Percentiles rank a stretch among this genome's conserved stretches.
Evolutionary conservation across 2,797 vertebrate species (phyloP).

Genomic region (Falco novaeseelandiae): DNA sequence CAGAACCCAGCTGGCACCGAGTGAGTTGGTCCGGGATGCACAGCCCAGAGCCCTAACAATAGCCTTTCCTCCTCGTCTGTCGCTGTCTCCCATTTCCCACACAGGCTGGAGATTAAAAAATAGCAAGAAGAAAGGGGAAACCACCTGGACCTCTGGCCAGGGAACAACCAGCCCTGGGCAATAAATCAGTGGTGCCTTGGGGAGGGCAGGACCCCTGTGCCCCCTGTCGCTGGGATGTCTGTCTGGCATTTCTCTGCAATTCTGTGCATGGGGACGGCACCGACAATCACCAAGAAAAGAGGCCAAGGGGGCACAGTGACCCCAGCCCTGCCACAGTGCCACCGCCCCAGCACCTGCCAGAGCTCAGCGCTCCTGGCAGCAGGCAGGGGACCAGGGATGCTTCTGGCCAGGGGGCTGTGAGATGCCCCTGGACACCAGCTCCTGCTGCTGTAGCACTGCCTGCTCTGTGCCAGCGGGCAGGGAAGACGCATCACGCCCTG

Average conservation of each 20-base stretch:
- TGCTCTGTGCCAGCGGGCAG: fast-evolving
- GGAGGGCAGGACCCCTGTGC: neutral
- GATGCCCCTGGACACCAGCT: fast-evolving
- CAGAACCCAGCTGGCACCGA: neutral
- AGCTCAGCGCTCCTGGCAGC: fast-evolving
- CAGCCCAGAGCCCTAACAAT: neutral
- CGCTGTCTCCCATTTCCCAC: neutral
- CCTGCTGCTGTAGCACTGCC: neutral
- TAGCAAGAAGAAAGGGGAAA: neutral
- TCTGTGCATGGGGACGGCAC: neutral
- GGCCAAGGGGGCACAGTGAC: neutral
- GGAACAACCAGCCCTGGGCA: neutral
- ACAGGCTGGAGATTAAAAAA: neutral
- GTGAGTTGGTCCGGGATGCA: neutral
- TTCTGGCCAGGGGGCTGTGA: neutral
- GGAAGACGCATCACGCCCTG: fast-evolving
- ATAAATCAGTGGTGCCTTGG: neutral
- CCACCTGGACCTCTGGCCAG: neutral
- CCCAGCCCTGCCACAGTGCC: fast-evolving
- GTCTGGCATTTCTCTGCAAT: neutral
- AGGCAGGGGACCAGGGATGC: neutral
- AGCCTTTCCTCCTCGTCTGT: neutral
- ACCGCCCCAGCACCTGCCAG: fast-evolving
- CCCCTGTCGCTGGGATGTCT: fast-evolving
- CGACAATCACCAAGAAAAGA: fast-evolving